Base-by-base conservation (phyloP, 2,113 vertebrate genomes). In the Ciconia boyciana region DNA sequence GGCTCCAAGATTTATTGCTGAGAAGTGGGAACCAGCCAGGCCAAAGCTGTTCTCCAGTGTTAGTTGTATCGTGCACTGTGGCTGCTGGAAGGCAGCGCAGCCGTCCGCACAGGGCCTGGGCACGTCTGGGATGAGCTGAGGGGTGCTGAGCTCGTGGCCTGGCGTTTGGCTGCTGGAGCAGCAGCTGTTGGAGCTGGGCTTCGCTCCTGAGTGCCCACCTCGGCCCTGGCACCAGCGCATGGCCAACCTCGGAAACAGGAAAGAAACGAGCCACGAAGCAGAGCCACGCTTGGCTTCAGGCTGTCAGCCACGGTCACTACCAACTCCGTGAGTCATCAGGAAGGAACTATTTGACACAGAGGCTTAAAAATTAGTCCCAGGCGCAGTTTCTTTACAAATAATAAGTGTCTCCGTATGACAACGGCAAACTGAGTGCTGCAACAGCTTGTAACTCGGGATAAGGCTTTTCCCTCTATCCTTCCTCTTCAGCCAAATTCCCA, bases 271-370 rank as follows among this genome's bases (percentile, higher is more conserved):
- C 43, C 36, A 14, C 1, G 1, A 20, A 29, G n/a, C 29, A 29
- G 34, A 41, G 29, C 71, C 3, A 4, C 5, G 3, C 26, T 29
- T 4, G 2, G 32, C 13, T 4, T 6, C 22, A 14, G 54, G 32
- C 51, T 17, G 8, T 25, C 44, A 6, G 65, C 18, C 46, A 20
- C 1, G 0, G 15, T 22, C 71, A 12, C 26, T 3, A 4, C 32
- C n/a, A 21, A 1, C 36, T 7, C 10, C 51, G 3, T 4, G 14
- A 22, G n/a, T 6, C 51, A 2, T 3, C 0, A 0, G 49, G 44
- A 11, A 29, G 10, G 24, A n/a, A 39, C 10, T 4, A 2, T 0
- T 5, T 24, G 46, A 25, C 11, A 32, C 8, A 18, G 11, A 26
- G 32, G 13, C 31, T 68, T 69, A 13, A 58, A 76, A 54, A n/a